phyloP scores from a whole-genome alignment of 1,140 invertebrate genomes.

The Sitobion miscanthi region DNA sequence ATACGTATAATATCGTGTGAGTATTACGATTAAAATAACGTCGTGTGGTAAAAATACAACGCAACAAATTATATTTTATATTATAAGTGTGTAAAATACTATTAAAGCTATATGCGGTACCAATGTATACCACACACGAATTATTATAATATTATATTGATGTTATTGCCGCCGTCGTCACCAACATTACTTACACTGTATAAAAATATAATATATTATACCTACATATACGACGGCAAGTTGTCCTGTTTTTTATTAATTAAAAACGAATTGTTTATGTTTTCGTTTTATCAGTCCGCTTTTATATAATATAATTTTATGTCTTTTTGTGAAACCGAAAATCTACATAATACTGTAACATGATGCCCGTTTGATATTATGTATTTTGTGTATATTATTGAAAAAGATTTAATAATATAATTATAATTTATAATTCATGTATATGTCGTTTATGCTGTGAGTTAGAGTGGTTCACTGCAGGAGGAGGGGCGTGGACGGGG shows the following conservation, averaged over 20 bases:
- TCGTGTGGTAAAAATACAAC: not conserved
- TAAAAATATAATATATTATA: constrained; percentile 5
- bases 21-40: not conserved
- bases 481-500: not conserved
- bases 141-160: constrained; percentile 14
- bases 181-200: not conserved
- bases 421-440: constrained; percentile 1
- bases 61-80: constrained; percentile 13
- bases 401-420: not conserved
- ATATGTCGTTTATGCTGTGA: not conserved
- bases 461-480: not conserved
- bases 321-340: not conserved
- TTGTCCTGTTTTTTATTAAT: not conserved
- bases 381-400: not conserved
- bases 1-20: not conserved
- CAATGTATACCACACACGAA: not conserved
- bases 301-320: not conserved
- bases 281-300: not conserved
- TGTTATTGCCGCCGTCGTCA: not conserved
- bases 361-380: not conserved
- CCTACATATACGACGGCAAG: not conserved
- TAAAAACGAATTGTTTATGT: constrained; percentile 32
- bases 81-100: constrained; percentile 20
- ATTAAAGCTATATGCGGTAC: not conserved
- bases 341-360: not conserved